Percentiles rank a stretch among this genome's conserved stretches.
phyloP scores from a whole-genome alignment of 1,140 invertebrate species.

The Halyomorpha halys region DNA sequence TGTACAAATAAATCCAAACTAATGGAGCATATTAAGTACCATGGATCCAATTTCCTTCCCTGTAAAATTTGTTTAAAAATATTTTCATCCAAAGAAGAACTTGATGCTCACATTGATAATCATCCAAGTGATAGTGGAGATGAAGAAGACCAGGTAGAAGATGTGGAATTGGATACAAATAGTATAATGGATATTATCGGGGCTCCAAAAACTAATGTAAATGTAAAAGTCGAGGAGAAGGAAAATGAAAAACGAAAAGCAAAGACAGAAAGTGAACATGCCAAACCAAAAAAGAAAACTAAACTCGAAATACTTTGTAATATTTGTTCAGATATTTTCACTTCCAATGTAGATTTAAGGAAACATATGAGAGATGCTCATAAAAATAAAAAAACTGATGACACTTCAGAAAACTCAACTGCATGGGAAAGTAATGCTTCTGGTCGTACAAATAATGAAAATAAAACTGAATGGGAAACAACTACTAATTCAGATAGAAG shows the following conservation, averaged over 20 bases:
- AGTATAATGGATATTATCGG: constrained; percentile 25
- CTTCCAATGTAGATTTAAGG: not conserved
- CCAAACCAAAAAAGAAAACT: constrained; percentile 17
- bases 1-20: constrained; percentile 50
- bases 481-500: not conserved
- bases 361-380: constrained; percentile 20
- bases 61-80: constrained; percentile 49
- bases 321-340: constrained; percentile 21
- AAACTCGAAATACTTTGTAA: constrained; percentile 20
- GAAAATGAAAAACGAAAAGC: constrained; percentile 5
- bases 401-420: not conserved
- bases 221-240: constrained; percentile 5
- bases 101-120: constrained; percentile 33
- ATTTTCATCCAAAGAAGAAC: constrained; percentile 41
- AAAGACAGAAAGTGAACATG: constrained; percentile 13
- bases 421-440: not conserved
- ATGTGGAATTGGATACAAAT: constrained; percentile 24
- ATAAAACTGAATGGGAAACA: not conserved
- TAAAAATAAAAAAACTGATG: constrained; percentile 1
- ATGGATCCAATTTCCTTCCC: constrained; percentile 46
- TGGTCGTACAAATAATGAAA: not conserved
- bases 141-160: constrained; percentile 26
- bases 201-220: constrained; percentile 9
- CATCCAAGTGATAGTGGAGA: constrained; percentile 29
- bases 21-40: constrained; percentile 48